Conservation (phyloP, 1,140 invertebrate genomes). For the Drosophila bocki region DNA sequence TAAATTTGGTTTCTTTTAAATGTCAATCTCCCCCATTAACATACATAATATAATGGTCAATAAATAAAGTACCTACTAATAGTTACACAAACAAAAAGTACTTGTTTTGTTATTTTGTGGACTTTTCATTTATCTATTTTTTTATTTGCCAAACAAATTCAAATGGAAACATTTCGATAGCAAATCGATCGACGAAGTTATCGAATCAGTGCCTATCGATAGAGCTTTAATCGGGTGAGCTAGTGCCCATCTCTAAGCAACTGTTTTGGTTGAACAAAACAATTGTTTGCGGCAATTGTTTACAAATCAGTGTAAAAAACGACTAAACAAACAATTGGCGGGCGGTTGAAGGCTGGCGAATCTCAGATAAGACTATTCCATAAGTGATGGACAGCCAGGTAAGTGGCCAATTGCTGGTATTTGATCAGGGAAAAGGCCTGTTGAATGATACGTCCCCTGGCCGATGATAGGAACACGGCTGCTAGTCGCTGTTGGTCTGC, state of each 20-base stretch:
- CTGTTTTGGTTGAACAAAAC: slow-evolving; percentile 36
- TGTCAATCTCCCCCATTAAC: not conserved
- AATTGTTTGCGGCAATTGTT: slow-evolving; percentile 25
- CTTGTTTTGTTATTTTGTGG: slow-evolving; percentile 19
- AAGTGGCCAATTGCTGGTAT: slow-evolving; percentile 18
- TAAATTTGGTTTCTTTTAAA: not conserved
- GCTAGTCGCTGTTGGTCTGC: not conserved
- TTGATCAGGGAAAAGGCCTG: not conserved
- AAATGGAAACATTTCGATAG: slow-evolving; percentile 1
- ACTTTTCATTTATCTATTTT: slow-evolving; percentile 35
- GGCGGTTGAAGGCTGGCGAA: slow-evolving; percentile 55
- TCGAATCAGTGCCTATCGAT: slow-evolving; percentile 3
- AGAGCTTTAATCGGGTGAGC: not conserved
- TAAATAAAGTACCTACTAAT: slow-evolving; percentile 18
- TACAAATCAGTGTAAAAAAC: slow-evolving; percentile 20
- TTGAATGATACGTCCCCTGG: not conserved
- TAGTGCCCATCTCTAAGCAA: slow-evolving; percentile 6
- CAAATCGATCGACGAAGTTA: not conserved
- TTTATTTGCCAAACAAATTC: slow-evolving; percentile 33
- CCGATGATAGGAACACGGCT: not conserved
- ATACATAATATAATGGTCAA: slow-evolving; percentile 18
- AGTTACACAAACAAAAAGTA: slow-evolving; percentile 11
- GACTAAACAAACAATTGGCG: slow-evolving; percentile 53
- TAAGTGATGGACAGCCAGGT: slow-evolving; percentile 77
- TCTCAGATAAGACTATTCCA: slow-evolving; percentile 32